phyloP scores from a whole-genome alignment of 2,797 vertebrate genomes.

The Peromyscus aztecus region DNA sequence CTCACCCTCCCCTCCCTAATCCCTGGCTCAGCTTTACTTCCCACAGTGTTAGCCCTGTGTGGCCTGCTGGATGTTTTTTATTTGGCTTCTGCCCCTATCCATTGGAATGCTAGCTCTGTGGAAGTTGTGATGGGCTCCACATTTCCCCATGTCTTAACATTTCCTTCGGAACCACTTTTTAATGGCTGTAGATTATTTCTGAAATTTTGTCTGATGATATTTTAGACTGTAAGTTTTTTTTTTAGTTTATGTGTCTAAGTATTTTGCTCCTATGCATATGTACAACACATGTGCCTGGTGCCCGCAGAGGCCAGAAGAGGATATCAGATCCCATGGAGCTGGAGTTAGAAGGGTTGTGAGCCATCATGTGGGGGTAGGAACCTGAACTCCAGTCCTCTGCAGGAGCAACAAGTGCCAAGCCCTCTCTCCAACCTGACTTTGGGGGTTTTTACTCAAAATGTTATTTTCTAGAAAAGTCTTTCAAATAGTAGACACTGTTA shows the following conservation, averaged over 20 bases:
- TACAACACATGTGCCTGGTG: neutral
- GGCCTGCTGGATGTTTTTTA: neutral
- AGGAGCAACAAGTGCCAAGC: neutral
- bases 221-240: conserved; percentile 18
- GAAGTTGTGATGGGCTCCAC: neutral
- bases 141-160: neutral
- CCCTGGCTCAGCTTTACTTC: neutral
- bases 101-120: neutral
- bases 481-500: neutral
- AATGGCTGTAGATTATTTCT: neutral
- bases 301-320: neutral
- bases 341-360: neutral
- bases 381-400: neutral
- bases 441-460: conserved; percentile 37
- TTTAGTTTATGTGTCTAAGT: neutral
- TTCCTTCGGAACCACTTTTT: neutral
- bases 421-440: neutral
- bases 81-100: neutral
- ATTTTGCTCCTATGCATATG: neutral
- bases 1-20: neutral
- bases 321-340: neutral
- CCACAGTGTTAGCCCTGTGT: neutral
- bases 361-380: neutral
- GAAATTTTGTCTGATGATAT: neutral
- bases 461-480: conserved; percentile 59